Conservation (phyloP, 2,888 invertebrate genomes). For the Cerastis rubricosa region DNA sequence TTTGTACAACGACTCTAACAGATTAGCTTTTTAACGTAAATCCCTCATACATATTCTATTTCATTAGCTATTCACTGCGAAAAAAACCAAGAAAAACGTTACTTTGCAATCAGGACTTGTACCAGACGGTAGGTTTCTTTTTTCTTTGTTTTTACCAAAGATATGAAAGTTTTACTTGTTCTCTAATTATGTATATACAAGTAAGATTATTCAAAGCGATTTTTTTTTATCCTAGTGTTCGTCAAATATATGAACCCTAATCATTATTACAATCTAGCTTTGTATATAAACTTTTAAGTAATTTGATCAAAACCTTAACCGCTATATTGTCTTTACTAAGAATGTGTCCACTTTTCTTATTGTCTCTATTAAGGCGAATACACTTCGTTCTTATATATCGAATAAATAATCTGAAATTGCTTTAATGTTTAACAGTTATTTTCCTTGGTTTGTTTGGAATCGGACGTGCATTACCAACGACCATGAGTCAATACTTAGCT, state of each 20-base stretch:
- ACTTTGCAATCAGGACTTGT: slow-evolving; percentile 37
- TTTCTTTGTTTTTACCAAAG: slow-evolving; percentile 22
- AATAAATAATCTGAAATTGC: neutral
- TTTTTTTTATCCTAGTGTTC: too few species aligned
- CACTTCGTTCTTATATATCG: too few species aligned
- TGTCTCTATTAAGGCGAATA: too few species aligned
- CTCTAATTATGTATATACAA: slow-evolving; percentile 5
- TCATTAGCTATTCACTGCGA: slow-evolving; percentile 58
- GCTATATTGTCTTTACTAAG: too few species aligned
- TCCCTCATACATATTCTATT: slow-evolving; percentile 65
- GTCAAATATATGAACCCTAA: too few species aligned
- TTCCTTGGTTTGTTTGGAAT: neutral
- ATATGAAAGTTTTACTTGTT: slow-evolving; percentile 8
- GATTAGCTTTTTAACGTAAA: slow-evolving; percentile 59
- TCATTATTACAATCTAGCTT: too few species aligned
- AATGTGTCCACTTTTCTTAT: too few species aligned
- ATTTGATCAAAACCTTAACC: too few species aligned
- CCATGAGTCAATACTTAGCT: slow-evolving; percentile 31
- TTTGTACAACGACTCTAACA: slow-evolving; percentile 52
- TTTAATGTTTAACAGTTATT: neutral
- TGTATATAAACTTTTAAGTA: too few species aligned
- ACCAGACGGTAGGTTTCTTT: slow-evolving; percentile 3
- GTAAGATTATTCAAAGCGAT: too few species aligned
- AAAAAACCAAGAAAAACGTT: slow-evolving; percentile 55
- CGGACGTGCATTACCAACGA: neutral